Percentiles rank a stretch among this genome's conserved stretches.
Conservation (phyloP, 2,113 vertebrate species). For the Pristiophorus japonicus region DNA sequence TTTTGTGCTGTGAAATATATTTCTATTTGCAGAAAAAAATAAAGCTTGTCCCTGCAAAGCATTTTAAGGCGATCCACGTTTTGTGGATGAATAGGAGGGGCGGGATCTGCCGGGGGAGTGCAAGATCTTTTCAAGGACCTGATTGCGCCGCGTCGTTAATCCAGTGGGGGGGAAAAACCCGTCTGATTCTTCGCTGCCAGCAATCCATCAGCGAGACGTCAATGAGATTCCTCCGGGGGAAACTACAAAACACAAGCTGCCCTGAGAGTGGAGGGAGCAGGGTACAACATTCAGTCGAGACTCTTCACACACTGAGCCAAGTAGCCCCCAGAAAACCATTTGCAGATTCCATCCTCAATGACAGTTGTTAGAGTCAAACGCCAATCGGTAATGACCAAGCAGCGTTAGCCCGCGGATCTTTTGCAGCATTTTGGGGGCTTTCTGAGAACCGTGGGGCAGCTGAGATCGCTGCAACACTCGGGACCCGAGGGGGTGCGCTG, state of each 20-base stretch:
- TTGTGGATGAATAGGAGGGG: neutral
- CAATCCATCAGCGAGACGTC: neutral
- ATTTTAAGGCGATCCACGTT: neutral
- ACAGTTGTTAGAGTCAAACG: neutral
- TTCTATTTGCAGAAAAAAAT: too few species aligned
- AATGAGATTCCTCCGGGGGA: neutral
- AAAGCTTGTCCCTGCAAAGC: neutral
- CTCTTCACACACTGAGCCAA: neutral
- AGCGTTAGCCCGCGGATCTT: neutral
- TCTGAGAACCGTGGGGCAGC: neutral
- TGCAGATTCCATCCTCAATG: neutral
- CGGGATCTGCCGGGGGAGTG: neutral
- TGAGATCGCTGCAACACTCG: neutral
- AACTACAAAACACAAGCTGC: neutral
- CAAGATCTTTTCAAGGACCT: neutral
- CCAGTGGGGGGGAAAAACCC: neutral
- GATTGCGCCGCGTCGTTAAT: conserved; percentile 15
- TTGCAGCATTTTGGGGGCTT: neutral
- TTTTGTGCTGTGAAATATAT: too few species aligned
- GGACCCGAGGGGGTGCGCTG: neutral
- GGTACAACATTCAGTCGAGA: neutral
- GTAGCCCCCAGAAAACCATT: neutral
- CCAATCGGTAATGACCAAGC: neutral
- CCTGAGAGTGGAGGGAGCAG: neutral
- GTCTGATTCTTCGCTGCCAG: neutral